Conservation (phyloP, 2,888 invertebrate genomes). For the Raillietiella orientalis region DNA sequence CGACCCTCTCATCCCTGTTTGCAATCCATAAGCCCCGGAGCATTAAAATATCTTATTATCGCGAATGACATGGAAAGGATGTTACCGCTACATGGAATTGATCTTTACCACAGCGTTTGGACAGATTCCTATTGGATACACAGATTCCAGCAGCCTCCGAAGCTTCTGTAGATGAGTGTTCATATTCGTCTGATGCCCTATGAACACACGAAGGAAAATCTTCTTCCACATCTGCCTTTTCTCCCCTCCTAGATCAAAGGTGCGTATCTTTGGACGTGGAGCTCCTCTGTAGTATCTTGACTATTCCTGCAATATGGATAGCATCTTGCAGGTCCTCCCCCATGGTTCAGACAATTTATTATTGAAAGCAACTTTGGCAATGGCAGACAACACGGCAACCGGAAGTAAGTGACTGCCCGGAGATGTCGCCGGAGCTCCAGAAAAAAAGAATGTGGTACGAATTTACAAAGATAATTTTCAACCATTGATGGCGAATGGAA, state of each 20-base stretch:
- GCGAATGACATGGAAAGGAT: constrained; percentile 97
- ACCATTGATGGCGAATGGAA: too few species aligned
- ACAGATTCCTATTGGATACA: constrained; percentile 47
- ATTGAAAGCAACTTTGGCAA: too few species aligned
- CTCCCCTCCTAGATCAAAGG: constrained; percentile 96
- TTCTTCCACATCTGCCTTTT: constrained; percentile 84
- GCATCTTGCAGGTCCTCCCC: too few species aligned
- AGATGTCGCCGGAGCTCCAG: too few species aligned
- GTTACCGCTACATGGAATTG: constrained; percentile 92
- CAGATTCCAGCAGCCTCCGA: constrained; percentile 98
- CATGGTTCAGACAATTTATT: too few species aligned
- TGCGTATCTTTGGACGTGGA: constrained; percentile 82
- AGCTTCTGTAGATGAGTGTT: constrained; percentile 96
- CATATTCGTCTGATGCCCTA: constrained; percentile 94
- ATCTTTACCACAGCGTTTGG: constrained; percentile 97
- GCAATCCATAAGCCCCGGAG: constrained; percentile 99
- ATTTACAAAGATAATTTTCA: too few species aligned
- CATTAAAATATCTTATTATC: constrained; percentile 99
- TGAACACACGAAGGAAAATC: constrained; percentile 97
- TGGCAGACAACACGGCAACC: too few species aligned
- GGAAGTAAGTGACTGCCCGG: too few species aligned
- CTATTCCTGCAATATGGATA: constrained; percentile 99
- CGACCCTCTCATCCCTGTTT: constrained; percentile 99
- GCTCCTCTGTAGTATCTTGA: constrained; percentile 99
- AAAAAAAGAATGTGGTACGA: too few species aligned